Percentiles rank a stretch among this genome's conserved stretches.
Conservation (phyloP, 2,113 vertebrate species). For the Chaetura pelagica region DNA sequence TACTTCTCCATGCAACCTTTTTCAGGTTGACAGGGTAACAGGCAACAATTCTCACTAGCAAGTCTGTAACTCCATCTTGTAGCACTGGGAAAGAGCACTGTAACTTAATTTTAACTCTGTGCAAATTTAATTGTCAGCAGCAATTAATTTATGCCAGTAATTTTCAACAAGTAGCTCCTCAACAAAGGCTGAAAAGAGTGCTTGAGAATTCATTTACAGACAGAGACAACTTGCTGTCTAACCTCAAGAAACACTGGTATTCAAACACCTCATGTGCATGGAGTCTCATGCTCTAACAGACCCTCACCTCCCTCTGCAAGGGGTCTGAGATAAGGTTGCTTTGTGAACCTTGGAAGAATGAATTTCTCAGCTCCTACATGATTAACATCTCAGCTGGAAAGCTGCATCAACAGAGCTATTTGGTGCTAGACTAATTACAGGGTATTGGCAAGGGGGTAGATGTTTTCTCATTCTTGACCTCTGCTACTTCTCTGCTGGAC, state of each 20-base stretch:
- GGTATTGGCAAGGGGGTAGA: not conserved
- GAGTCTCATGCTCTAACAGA: not conserved
- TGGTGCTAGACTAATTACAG: not conserved
- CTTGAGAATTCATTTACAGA: not conserved
- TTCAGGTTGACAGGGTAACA: not conserved
- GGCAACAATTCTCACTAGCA: not conserved
- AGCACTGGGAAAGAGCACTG: not conserved
- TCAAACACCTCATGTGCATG: not conserved
- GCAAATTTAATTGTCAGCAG: slow-evolving; percentile 38
- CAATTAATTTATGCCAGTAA: slow-evolving; percentile 32
- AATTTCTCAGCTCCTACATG: not conserved
- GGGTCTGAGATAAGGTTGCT: not conserved
- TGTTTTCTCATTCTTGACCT: not conserved
- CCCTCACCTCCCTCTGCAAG: not conserved
- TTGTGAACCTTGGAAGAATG: not conserved
- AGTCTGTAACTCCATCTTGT: not conserved
- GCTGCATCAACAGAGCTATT: not conserved
- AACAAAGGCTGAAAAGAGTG: not conserved
- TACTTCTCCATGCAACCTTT: not conserved
- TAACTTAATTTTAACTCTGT: slow-evolving; percentile 21
- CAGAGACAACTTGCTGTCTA: not conserved
- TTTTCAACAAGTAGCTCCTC: slow-evolving; percentile 14
- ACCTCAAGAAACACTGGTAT: rapidly evolving
- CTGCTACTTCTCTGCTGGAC: not conserved
- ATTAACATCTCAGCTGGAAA: not conserved